Conservation (phyloP, 1,140 invertebrate species). For the Anastrepha ludens region DNA sequence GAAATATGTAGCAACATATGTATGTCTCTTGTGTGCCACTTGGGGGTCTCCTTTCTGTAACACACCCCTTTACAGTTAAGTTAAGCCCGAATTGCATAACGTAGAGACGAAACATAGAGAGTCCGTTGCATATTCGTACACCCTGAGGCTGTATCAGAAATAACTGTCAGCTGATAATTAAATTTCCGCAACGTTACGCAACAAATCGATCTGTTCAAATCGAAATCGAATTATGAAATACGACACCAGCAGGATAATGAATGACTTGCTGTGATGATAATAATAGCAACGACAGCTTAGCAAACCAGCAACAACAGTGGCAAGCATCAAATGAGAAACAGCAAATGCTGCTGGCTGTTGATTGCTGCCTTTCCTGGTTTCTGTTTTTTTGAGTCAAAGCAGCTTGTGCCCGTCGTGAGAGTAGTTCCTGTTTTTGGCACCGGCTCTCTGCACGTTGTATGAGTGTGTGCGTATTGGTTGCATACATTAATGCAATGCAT, state of each 20-base stretch:
- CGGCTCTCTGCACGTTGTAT: neutral
- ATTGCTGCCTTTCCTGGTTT: neutral
- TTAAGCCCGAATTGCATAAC: too few species aligned
- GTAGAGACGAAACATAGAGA: neutral
- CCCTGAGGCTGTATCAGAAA: neutral
- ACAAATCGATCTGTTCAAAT: constrained; percentile 30
- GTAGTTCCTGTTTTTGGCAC: neutral
- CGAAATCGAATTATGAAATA: constrained; percentile 41
- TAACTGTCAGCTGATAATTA: constrained; percentile 11
- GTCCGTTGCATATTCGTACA: neutral
- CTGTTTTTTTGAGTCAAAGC: neutral
- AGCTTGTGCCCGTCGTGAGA: constrained; percentile 19
- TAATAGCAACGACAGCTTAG: constrained; percentile 4
- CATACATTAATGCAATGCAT: constrained; percentile 27
- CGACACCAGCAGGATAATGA: constrained; percentile 37
- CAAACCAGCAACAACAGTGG: neutral
- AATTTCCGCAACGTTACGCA: constrained; percentile 28
- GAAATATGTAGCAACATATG: too few species aligned
- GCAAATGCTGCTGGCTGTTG: neutral
- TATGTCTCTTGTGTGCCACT: too few species aligned
- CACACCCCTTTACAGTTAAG: too few species aligned
- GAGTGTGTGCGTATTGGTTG: neutral
- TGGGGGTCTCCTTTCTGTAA: too few species aligned
- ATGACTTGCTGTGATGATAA: neutral
- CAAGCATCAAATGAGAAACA: neutral